Evolutionary conservation across 2,797 vertebrate species (phyloP), one percentile per base, ranked within the genome.

Genomic region (Clarias laeviceps): DNA sequence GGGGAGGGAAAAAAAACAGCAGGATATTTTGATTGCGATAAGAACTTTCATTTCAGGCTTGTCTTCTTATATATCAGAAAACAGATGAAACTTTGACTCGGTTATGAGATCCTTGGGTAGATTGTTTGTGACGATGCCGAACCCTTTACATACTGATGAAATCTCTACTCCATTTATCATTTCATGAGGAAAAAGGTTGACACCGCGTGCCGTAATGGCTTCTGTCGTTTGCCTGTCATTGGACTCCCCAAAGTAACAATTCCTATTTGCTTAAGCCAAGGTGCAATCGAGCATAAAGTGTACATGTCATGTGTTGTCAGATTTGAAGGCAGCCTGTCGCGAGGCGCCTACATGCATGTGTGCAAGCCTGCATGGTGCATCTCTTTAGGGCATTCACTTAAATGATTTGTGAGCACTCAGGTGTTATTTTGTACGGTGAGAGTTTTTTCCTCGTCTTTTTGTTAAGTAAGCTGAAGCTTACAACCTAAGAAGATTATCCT

Each of bases 211-310:
- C 74, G 69, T 88, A 82, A 83, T 24, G 66, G 61, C 54, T 70
- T 78, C 70, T 81, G 79, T 88, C 37, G 73, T 82, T 76, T 84
- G 81, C 78, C 83, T 77, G 85, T 79, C 72, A 84, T 72, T 76
- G 82, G 45, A 61, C 29, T 87, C 74, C 80, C 82, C 40, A 79
- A 84, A 87, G 84, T 86, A 84, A 86, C 89, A 80, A 77, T 88
- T 87, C 82, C 45, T 84, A 77, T 89, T 87, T 85, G 74, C 88
- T 89, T 83, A 87, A 68, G 83, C 86, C 82, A 81, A 89, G 64
- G 78, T 77, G 87, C 87, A 83, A 84, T 86, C 66, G 70, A 89
- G 88, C 79, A 40, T 86, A 88, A 88, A 88, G 84, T 74, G 83
- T 85, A 82, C 77, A 65, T 85, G 76, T 77, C 78, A 82, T 69